These are phyloP conservation scores for Drosophila crucigera DNA, from an alignment of 2,888 invertebrate species.

Conservation along the genomic window DNA sequence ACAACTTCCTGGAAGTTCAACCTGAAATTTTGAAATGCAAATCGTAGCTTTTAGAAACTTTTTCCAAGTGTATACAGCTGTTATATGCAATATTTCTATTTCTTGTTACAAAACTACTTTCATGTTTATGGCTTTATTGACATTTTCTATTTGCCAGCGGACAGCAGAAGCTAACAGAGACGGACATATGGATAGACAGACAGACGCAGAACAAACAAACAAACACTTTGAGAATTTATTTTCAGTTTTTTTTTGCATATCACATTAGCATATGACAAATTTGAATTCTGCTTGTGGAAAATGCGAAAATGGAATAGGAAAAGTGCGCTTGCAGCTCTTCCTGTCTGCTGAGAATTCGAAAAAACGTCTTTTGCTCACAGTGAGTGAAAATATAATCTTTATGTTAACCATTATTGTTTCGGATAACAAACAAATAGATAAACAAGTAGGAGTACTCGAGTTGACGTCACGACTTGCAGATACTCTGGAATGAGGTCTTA, in stretches of 20 bases:
- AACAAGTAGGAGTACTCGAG: background rate
- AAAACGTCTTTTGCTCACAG: background rate
- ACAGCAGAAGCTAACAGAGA: constrained; percentile 14
- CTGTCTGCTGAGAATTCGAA: constrained; percentile 4
- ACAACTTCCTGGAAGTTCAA: background rate
- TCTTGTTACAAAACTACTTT: constrained; percentile 38
- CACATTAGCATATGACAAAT: constrained; percentile 53
- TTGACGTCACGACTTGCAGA: background rate
- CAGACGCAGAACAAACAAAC: constrained; percentile 7
- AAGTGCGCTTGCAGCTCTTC: constrained; percentile 25
- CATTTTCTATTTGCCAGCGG: constrained; percentile 69
- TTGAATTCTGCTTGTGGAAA: constrained; percentile 9
- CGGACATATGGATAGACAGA: constrained; percentile 6
- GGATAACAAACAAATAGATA: background rate
- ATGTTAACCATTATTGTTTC: background rate
- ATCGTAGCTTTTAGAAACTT: background rate
- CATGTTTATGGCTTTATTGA: constrained; percentile 65
- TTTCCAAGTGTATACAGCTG: background rate
- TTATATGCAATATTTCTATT: constrained; percentile 2
- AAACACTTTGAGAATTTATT: constrained; percentile 57
- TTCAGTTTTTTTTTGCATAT: constrained; percentile 38
- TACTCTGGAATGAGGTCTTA: background rate
- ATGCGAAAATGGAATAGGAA: constrained; percentile 13
- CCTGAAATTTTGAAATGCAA: too few species aligned
- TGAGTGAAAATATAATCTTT: background rate